phyloP scores from a whole-genome alignment of 2,888 invertebrate genomes.

The Drosophila prostipennis region DNA sequence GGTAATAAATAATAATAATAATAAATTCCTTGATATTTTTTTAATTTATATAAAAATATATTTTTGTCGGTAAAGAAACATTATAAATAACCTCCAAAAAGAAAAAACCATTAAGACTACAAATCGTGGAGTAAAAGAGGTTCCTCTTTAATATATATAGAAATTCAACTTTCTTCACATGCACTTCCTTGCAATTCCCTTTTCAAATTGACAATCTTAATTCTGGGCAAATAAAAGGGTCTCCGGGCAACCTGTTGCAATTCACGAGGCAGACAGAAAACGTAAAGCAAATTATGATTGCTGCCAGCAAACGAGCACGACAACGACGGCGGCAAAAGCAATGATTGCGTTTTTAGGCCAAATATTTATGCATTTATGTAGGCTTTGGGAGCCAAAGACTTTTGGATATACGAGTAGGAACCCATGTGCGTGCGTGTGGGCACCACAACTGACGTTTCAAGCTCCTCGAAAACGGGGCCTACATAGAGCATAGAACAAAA shows the following conservation, averaged over 20 bases:
- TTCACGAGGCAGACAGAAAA: constrained; percentile 28
- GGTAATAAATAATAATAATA: no score
- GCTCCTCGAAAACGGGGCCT: constrained; percentile 30
- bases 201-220: constrained; percentile 6
- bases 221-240: not conserved
- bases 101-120: not conserved
- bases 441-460: constrained; percentile 36
- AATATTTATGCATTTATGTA: constrained; percentile 39
- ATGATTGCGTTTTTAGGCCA: constrained; percentile 60
- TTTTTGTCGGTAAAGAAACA: no score
- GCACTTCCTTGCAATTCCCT: not conserved
- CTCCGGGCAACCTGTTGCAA: constrained; percentile 55
- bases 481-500: constrained; percentile 13
- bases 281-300: constrained; percentile 38
- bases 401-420: not conserved
- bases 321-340: constrained; percentile 19
- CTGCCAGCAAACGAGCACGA: constrained; percentile 32
- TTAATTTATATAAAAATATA: no score
- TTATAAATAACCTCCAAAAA: no score
- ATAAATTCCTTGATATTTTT: no score
- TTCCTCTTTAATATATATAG: no score
- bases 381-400: constrained; percentile 11
- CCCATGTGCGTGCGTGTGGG: constrained; percentile 61
- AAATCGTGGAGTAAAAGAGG: not conserved
- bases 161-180: not conserved